Percentiles rank a stretch among this genome's conserved stretches.
Conservation (phyloP, 2,113 vertebrate species). For the Kobus ellipsiprymnus region DNA sequence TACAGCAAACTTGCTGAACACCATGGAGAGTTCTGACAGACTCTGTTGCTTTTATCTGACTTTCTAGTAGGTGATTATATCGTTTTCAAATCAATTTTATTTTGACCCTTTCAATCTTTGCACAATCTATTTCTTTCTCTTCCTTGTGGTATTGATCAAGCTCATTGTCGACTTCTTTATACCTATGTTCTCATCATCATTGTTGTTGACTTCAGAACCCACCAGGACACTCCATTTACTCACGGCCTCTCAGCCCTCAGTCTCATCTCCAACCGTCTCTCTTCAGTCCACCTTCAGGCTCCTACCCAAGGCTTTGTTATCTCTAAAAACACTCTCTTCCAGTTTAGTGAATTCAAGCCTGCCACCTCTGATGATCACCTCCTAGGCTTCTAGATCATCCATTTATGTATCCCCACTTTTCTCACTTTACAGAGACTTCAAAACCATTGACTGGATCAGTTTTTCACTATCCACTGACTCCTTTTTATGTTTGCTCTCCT, state of each 20-base stretch:
- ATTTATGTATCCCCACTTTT: not conserved
- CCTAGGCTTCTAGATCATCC: not conserved
- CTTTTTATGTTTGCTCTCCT: not conserved
- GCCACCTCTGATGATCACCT: not conserved
- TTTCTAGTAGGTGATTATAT: not conserved
- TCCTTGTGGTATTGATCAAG: not conserved
- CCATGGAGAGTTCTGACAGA: not conserved
- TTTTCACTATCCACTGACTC: not conserved
- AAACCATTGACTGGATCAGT: not conserved
- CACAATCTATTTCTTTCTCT: not conserved
- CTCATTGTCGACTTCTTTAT: not conserved
- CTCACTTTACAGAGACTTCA: not conserved
- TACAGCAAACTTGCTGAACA: not conserved
- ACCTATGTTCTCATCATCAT: not conserved
- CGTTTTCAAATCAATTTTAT: not conserved
- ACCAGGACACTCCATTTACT: not conserved
- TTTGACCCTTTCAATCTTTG: not conserved
- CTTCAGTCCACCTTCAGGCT: not conserved
- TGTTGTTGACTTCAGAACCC: slow-evolving; percentile 10
- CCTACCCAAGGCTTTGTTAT: not conserved
- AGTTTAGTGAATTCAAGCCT: not conserved
- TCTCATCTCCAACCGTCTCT: not conserved
- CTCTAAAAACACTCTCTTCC: not conserved
- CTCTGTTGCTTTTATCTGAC: not conserved
- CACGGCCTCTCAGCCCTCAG: not conserved